A percentile compares a stretch with the other conserved stretches of the same genome.
phyloP scores from a whole-genome alignment of 2,113 vertebrate species.

The Rhinogobius similis region DNA sequence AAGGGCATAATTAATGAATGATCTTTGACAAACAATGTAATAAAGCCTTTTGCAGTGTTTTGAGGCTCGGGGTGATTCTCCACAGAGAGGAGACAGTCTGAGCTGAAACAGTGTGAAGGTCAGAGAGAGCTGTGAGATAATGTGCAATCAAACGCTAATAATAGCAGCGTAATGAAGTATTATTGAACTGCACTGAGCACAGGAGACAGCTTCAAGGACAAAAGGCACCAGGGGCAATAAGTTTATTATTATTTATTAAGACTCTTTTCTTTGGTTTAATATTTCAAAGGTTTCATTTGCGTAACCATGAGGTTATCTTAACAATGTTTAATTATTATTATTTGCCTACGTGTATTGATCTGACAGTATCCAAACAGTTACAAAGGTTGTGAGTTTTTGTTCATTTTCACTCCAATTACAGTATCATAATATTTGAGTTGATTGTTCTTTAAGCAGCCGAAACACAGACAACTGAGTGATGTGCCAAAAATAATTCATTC shows the following conservation, averaged over 20 bases:
- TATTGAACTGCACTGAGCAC: constrained; percentile 1
- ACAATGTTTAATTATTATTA: too few species aligned
- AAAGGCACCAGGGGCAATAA: too few species aligned
- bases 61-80: not conserved
- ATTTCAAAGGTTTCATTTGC: too few species aligned
- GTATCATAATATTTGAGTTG: too few species aligned
- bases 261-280: not conserved
- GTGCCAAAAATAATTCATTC: too few species aligned
- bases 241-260: not conserved
- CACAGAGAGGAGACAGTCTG: not conserved
- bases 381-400: too few species aligned
- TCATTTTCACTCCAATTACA: too few species aligned
- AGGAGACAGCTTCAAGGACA: constrained; percentile 3
- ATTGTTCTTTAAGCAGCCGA: too few species aligned
- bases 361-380: too few species aligned
- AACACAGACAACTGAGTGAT: too few species aligned
- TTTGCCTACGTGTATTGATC: too few species aligned
- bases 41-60: constrained; percentile 1
- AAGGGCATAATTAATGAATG: not conserved
- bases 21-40: not conserved
- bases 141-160: constrained; percentile 34
- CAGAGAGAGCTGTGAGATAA: not conserved
- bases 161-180: constrained; percentile 23
- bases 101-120: constrained; percentile 7
- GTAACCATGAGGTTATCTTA: too few species aligned